A percentile compares a stretch with the other conserved stretches of the same genome.
Conservation (phyloP, 1,140 invertebrate genomes). For the Heterodera schachtii region DNA sequence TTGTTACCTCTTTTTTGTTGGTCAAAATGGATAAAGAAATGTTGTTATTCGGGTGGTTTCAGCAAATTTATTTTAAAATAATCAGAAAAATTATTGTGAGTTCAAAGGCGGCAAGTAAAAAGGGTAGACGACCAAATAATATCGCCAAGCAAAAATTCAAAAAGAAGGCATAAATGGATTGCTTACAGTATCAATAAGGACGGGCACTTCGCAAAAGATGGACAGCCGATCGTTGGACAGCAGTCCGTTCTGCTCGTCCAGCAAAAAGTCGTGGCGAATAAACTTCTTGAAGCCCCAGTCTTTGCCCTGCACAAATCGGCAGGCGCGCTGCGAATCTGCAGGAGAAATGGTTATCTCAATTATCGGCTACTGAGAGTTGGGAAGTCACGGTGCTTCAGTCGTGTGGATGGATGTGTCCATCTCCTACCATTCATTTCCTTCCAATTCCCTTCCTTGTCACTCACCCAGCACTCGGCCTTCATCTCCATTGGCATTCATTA, state of each 20-base stretch:
- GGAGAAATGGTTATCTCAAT: too few relatives aligned
- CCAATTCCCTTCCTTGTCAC: slow-evolving; percentile 30
- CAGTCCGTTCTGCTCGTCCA: slow-evolving; percentile 96
- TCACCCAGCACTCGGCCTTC: slow-evolving; percentile 97
- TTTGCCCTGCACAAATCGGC: slow-evolving; percentile 98
- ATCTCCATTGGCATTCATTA: slow-evolving; percentile 87
- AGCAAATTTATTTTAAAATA: too few relatives aligned
- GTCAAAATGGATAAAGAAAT: slow-evolving; percentile 19
- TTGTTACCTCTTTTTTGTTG: not conserved
- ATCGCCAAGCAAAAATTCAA: too few relatives aligned
- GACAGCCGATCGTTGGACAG: slow-evolving; percentile 97
- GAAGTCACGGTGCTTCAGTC: too few relatives aligned
- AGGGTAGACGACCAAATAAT: too few relatives aligned
- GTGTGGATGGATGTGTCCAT: too few relatives aligned
- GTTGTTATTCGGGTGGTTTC: not conserved
- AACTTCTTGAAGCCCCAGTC: slow-evolving; percentile 99
- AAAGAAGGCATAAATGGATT: too few relatives aligned
- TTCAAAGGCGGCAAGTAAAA: too few relatives aligned
- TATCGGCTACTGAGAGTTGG: too few relatives aligned
- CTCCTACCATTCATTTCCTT: too few relatives aligned
- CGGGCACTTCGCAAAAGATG: slow-evolving; percentile 88
- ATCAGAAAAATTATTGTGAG: too few relatives aligned
- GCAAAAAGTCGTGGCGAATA: slow-evolving; percentile 91
- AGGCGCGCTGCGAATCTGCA: slow-evolving; percentile 84
- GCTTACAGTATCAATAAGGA: slow-evolving; percentile 42